A percentile compares a stretch with the other conserved stretches of the same genome.
These are phyloP conservation scores for Tetrax tetrax DNA, from an alignment of 2,113 vertebrate genomes.

Conservation along the genomic window DNA sequence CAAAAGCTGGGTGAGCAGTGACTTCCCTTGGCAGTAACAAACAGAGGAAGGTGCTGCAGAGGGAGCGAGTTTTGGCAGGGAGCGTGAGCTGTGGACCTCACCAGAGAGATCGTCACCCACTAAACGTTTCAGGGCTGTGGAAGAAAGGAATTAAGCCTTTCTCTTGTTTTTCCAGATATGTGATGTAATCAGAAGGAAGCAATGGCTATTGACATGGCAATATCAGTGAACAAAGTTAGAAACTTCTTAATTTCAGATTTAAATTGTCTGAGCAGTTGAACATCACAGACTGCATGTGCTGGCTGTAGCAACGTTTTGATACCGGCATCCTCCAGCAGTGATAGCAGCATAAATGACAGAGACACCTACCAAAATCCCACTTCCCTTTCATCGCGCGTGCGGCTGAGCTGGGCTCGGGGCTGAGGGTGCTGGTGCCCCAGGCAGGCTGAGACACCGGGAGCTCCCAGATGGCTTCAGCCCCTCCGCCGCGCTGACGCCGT, in stretches of 20 bases:
- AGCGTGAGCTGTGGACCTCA: neutral
- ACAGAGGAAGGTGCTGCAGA: neutral
- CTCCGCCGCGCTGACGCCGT: neutral
- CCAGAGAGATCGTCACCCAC: neutral
- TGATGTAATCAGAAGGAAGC: neutral
- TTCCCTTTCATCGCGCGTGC: accelerated
- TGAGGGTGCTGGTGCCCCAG: neutral
- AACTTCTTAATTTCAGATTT: neutral
- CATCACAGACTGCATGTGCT: neutral
- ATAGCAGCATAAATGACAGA: neutral
- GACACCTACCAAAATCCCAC: neutral
- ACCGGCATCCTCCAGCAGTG: neutral
- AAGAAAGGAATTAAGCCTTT: neutral
- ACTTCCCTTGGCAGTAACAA: neutral
- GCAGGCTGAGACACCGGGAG: neutral
- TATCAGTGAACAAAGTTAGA: neutral
- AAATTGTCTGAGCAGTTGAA: neutral
- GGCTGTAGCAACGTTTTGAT: neutral
- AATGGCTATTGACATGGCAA: neutral
- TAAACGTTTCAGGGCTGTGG: neutral
- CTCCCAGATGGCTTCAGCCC: neutral
- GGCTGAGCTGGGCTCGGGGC: neutral
- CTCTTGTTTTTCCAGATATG: neutral
- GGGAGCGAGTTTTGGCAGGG: neutral
- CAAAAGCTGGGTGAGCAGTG: neutral